Conservation (phyloP, 2,888 invertebrate genomes). For the Drosophila birchii region DNA sequence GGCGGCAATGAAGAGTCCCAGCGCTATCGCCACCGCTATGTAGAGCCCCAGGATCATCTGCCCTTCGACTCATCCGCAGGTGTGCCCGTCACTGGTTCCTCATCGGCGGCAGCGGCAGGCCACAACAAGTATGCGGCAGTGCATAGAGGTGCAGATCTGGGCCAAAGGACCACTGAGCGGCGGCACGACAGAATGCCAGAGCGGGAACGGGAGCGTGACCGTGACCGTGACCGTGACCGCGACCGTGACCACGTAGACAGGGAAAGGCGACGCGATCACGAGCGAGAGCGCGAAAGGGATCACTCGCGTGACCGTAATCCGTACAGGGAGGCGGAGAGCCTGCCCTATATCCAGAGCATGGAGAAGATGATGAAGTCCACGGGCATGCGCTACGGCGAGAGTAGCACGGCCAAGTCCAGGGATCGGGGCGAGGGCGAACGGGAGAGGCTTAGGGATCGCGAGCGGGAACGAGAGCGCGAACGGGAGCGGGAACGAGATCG, state of each 20-base stretch:
- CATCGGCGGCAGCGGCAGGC: constrained; percentile 24
- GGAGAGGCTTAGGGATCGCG: constrained; percentile 10
- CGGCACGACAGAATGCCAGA: constrained; percentile 31
- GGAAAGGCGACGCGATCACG: constrained; percentile 65
- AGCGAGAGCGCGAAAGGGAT: constrained; percentile 69
- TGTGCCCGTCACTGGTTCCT: constrained; percentile 49
- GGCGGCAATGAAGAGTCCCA: constrained; percentile 77
- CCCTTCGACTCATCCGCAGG: constrained; percentile 77
- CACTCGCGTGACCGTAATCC: constrained; percentile 83
- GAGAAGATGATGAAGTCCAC: constrained; percentile 85
- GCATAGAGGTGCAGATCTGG: constrained; percentile 64
- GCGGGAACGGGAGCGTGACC: constrained; percentile 41
- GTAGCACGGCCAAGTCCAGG: constrained; percentile 14
- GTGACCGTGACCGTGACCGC: constrained; percentile 48
- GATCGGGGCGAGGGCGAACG: constrained; percentile 43
- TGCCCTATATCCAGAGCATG: constrained; percentile 85
- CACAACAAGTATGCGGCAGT: constrained; percentile 77
- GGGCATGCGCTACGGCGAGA: constrained; percentile 83
- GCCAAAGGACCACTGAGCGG: constrained; percentile 33
- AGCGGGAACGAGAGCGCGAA: neutral
- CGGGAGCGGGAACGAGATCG: neutral
- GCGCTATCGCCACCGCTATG: constrained; percentile 83
- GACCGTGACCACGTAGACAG: constrained; percentile 44
- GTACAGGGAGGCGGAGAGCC: constrained; percentile 84
- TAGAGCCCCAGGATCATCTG: constrained; percentile 82